A percentile compares a stretch with the other conserved stretches of the same genome.
These are phyloP conservation scores for Taxidea taxus DNA, from an alignment of 2,113 vertebrate species.

Conservation along the genomic window DNA sequence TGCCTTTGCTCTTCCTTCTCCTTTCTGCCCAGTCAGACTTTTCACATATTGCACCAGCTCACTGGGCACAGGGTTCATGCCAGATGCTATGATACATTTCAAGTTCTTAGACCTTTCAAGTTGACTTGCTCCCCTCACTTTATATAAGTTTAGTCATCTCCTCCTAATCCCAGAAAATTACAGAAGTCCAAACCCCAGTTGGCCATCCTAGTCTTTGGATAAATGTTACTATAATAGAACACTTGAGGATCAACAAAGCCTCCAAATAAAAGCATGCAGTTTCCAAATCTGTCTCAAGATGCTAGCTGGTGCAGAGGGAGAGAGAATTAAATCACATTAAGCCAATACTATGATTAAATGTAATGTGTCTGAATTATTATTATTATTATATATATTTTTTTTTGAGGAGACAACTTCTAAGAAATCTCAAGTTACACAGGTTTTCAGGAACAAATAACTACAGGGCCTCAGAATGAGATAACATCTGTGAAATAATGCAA, in stretches of 20 bases:
- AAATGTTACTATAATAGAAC: neutral
- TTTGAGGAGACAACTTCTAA: neutral
- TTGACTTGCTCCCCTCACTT: neutral
- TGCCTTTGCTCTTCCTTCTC: neutral
- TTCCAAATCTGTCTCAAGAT: neutral
- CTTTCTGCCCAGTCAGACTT: neutral
- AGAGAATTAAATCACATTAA: neutral
- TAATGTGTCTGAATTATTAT: neutral
- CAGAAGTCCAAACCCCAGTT: neutral
- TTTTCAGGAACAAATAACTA: neutral
- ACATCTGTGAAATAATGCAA: neutral
- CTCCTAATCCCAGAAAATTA: neutral
- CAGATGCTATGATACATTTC: neutral
- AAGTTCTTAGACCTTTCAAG: neutral
- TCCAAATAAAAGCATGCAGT: neutral
- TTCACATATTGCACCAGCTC: neutral
- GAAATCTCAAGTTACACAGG: neutral
- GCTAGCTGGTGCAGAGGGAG: neutral
- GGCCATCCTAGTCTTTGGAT: neutral
- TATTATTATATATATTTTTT: neutral
- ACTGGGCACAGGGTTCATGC: rapidly evolving
- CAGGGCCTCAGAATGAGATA: neutral
- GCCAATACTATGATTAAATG: neutral
- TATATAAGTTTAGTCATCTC: neutral
- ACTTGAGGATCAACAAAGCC: neutral